Evolutionary conservation across 2,888 invertebrate genomes (phyloP), one percentile per base, ranked within the genome.

Genomic region (Toxonevra muliebris): DNA sequence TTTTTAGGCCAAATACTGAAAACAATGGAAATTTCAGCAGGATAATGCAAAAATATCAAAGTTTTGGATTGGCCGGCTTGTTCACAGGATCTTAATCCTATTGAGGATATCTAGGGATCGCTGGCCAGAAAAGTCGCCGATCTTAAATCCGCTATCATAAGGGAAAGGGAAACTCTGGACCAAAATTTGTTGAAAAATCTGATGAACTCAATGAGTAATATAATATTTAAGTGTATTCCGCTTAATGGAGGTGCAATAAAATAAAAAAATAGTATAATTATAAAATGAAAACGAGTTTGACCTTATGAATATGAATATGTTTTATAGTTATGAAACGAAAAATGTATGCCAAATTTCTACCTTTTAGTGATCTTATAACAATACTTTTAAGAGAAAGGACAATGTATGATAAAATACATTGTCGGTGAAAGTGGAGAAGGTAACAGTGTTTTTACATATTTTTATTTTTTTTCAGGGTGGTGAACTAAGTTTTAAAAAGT

Each of bases 401-500:
- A 4, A 30, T 30, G 30, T 30, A 30, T 30, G 30, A 30, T 30
- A 30, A 30, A 30, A 30, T 30, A 4, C 30, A 30, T 30, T 30
- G 30, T 30, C 30, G 7, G 2, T 7, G 30, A 30, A 7, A 30
- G 30, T 30, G 30, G 30, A 30, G 30, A 30, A 7, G 30, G 30
- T 30, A 30, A 30, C 30, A 7, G 2, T 30, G 30, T 30, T 30
- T 65, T 67, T 70, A 20, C 45, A 54, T 70, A 42, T 66, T 63
- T 69, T 50, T 65, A 64, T 64, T 17, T 53, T 65, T 66, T 43
- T 45, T 61, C 12, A 12, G 2, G 50, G 43, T 61, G 60, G 41
- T 68, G 69, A 69, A 69, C 30, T 4, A 71, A 71, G 55, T 71
- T 71, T 68, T 65, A 66, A 68, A 65, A 66, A 17, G 66, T 69